Conservation (phyloP, 2,113 vertebrate species). For the Festucalex cinctus region DNA sequence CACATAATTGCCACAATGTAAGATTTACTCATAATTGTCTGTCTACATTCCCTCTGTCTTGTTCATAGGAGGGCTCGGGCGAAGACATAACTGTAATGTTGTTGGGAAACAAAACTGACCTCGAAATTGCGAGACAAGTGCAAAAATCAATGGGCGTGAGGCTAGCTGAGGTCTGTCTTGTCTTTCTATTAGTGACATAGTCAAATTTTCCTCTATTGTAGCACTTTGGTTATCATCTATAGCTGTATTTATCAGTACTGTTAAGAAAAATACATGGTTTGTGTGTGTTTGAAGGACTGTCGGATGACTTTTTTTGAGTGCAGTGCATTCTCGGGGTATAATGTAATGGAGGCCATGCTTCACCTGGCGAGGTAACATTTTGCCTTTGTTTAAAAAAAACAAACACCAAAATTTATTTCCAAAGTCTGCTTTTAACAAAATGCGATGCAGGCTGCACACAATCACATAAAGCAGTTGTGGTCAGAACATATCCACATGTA, state of each 20-base stretch:
- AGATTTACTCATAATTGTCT: not conserved
- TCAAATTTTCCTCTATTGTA: not conserved
- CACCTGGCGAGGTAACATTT: constrained; percentile 81
- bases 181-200: not conserved
- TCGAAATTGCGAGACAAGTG: constrained; percentile 79
- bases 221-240: not conserved
- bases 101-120: constrained; percentile 88
- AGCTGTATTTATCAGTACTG: not conserved
- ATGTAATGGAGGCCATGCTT: constrained; percentile 76
- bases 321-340: constrained; percentile 84
- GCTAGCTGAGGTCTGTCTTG: constrained; percentile 80
- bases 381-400: not conserved
- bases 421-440: not conserved
- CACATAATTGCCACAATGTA: not conserved
- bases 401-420: not conserved
- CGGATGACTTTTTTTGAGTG: constrained; percentile 86
- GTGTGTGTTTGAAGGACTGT: constrained; percentile 71
- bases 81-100: constrained; percentile 83
- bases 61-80: constrained; percentile 78
- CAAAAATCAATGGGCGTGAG: constrained; percentile 73
- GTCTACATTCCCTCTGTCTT: not conserved
- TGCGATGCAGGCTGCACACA: no score
- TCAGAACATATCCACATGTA: not conserved
- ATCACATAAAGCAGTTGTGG: not conserved
- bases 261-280: not conserved